Base-by-base conservation (phyloP, 2,113 vertebrate species). In the Pyrgilauda ruficollis region DNA sequence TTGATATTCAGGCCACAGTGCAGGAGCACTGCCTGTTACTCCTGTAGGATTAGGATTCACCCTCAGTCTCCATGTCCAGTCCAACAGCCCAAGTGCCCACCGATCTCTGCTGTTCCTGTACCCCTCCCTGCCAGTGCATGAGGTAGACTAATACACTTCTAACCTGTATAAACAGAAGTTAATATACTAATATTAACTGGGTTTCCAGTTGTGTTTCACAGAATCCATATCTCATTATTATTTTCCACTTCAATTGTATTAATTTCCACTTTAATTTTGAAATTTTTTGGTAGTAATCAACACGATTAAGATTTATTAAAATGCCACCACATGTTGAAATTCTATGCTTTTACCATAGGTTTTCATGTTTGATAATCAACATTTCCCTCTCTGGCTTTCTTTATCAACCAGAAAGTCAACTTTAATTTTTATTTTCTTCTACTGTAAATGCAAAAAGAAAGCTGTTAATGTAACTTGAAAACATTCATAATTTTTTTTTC, bases 381-480 rank as follows among this genome's bases (percentile, higher is more conserved):
- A 59, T 23, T 66, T 75, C 19, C 20, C 15, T 44, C 49, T 77
- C 66, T 50, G 53, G 8, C 52, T 69, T 91, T 58, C 26, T 46
- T 84, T 37, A 77, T 10, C 53, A 94, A 43, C 16, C 24, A 95
- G 74, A 35, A 96, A 96, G 66, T 44, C 30, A 50, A 41, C 37
- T 94, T 94, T 66, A 49, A 33, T 73, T 94, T 90, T 46, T 13
- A 35, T 55, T 94, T 96, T 82, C 11, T 18, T 90, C 55, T 67
- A 47, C 41, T 68, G 58, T 68, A 88, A 91, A 61, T 72, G 30
- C 50, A 94, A 91, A 91, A 56, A 61, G 31, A 74, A 93, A 9
- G 22, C 24, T 50, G 9, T 62, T 67, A 76, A 37, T 7, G n/a
- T 85, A 74, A 94, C 23, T 46, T 67, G 56, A 91, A 95, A 97